phyloP scores from a whole-genome alignment of 1,140 invertebrate species.

The Amphibalanus amphitrite region DNA sequence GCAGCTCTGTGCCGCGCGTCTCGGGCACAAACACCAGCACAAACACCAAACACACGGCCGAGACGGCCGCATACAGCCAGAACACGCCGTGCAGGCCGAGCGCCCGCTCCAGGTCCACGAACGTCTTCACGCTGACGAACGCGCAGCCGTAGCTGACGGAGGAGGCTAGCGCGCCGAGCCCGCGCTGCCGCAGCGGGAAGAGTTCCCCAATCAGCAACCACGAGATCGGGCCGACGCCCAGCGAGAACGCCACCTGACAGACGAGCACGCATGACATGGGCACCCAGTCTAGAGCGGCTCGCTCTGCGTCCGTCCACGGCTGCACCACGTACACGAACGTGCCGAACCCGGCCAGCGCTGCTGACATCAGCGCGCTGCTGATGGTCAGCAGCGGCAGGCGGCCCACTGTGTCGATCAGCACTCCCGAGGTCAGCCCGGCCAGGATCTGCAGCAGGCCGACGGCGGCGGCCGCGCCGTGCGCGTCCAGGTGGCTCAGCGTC shows the following conservation, averaged over 20 bases:
- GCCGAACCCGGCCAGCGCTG: conserved; percentile 57
- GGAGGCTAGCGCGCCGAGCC: conserved; percentile 60
- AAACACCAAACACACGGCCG: conserved; percentile 62
- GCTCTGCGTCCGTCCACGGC: conserved; percentile 17
- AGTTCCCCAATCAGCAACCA: conserved; percentile 72
- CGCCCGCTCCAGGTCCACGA: conserved; percentile 52
- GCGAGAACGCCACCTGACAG: conserved; percentile 62
- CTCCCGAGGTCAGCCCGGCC: conserved; percentile 54
- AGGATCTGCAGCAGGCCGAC: conserved; percentile 58
- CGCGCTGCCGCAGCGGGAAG: conserved; percentile 69
- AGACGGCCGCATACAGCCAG: conserved; percentile 70
- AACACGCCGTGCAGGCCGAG: conserved; percentile 65
- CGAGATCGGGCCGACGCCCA: conserved; percentile 77
- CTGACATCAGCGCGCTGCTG: conserved; percentile 61
- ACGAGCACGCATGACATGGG: conserved; percentile 57
- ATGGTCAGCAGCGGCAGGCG: conserved; percentile 54
- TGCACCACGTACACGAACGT: conserved; percentile 46
- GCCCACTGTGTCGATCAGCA: conserved; percentile 59
- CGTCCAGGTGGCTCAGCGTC: conserved; percentile 52
- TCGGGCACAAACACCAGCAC: conserved; percentile 73
- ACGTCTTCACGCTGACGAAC: conserved; percentile 74
- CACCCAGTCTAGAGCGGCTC: conserved; percentile 49
- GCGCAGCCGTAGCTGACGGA: conserved; percentile 73
- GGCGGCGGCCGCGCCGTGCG: conserved; percentile 57
- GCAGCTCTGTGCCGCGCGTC: conserved; percentile 68